Evolutionary conservation across 2,113 vertebrate species (phyloP), one percentile per base, ranked within the genome.

Genomic region (Herpailurus yagouaroundi): DNA sequence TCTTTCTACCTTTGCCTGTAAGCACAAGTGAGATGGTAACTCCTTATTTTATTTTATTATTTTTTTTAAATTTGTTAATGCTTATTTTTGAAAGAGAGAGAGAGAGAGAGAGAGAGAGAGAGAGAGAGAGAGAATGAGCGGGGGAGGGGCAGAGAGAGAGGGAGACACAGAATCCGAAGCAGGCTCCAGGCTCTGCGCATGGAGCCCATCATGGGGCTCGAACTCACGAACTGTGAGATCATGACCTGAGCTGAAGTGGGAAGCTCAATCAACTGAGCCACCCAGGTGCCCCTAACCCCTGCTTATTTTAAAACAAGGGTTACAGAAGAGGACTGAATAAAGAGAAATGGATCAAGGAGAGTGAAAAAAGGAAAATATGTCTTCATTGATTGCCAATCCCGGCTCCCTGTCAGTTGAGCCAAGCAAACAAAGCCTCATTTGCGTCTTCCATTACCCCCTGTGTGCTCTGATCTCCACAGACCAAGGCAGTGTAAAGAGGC

Each of bases 301-400:
- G 31, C 27, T 89, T 91, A 52, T 85, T 93, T 97, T 63, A 85
- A 95, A 97, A 77, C 29, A 88, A 60, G 38, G 36, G 77, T 91
- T 92, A 66, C 11, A 45, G 31, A 41, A 71, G 95, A 80, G 52
- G 81, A 89, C 11, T 89, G n/a, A 19, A 94, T 23, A 84, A 55
- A 38, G 9, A 19, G 25, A 98, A 94, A 55, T 27, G n/a, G 41
- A 74, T 55, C n/a, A 74, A 93, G 25, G 41, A 91, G 31, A 80
- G 16, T 18, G 15, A 48, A 77, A 77, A 89, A 81, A 79, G 27
- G 18, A 64, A 82, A 86, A 82, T 13, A 29, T 1, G 16, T 45
- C 60, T 10, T 83, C n/a, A 25, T 76, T 36, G 16, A 3, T 13
- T 74, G 63, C 68, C 55, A 38, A 4, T 12, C 14, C 52, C 57